Base-by-base conservation (phyloP, 2,888 invertebrate species). In the Yponomeuta sedellus region DNA sequence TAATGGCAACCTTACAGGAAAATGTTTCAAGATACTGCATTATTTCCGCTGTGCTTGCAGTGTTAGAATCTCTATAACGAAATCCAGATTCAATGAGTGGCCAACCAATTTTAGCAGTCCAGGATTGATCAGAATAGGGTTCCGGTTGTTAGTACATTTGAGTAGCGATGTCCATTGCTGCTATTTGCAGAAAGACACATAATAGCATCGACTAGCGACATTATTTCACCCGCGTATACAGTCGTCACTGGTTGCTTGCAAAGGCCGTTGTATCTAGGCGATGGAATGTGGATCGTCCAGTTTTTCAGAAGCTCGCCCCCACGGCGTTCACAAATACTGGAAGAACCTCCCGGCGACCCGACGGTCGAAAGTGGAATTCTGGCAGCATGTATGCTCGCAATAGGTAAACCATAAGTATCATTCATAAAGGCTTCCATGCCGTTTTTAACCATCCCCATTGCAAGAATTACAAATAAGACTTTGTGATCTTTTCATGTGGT, bases 381-480 rank as follows among this genome's bases (percentile, higher is more conserved):
- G 84, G 83, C 85, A 79, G 86, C 89, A 87, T 89, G 88, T 84
- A 80, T 86, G 85, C 83, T 81, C 77, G 76, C 75, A 84, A 87
- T 91, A 91, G 91, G 91, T 91, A 91, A 91, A 89, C 87, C 86
- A 87, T 89, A 89, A 88, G 91, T 90, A 89, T 86, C 90, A 90
- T 90, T 88, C 90, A 89, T 88, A 87, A 83, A 84, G 87, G 86
- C 86, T 71, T 75, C 16, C 78, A 78, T 75, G 88, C 88, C 88
- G 78, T 77, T 77, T 79, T 77, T 76, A 75, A 79, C 78, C 80
- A 82, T 82, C 80, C 44, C 44, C 44, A 52, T 52, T 52, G 44
- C 44, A 52, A 52, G 44, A 82, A 81, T 79, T 75, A 77, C 80
- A 70, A 73, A 70, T 74, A 77, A 68, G 68, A 74, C 71, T 71